phyloP scores from a whole-genome alignment of 2,888 invertebrate genomes.

The Chymomyza procnemis region DNA sequence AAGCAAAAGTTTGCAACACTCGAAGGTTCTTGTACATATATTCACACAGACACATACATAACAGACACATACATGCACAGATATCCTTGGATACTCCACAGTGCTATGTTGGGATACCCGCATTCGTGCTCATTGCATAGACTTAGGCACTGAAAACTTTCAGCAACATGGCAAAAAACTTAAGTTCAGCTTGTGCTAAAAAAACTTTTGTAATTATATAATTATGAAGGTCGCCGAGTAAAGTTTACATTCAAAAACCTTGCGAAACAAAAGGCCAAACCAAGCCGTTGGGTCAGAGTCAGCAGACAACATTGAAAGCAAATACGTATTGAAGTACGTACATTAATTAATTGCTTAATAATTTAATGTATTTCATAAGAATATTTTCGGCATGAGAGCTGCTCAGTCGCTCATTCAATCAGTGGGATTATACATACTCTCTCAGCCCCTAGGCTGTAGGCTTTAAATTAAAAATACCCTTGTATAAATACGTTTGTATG shows the following conservation, averaged over 20 bases:
- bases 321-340: constrained; percentile 50
- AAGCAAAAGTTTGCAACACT: constrained; percentile 34
- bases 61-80: not conserved
- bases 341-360: constrained; percentile 69
- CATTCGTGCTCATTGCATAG: constrained; percentile 51
- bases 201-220: constrained; percentile 66
- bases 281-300: not conserved
- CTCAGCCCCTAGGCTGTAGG: not conserved
- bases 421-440: not conserved
- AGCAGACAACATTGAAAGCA: not conserved
- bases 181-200: constrained; percentile 19
- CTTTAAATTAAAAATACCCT: not conserved
- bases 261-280: not conserved
- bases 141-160: constrained; percentile 26
- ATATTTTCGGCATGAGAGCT: not conserved
- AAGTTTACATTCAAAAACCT: constrained; percentile 18
- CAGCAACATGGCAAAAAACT: constrained; percentile 17
- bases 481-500: not conserved
- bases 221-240: constrained; percentile 64
- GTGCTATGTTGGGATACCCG: constrained; percentile 33
- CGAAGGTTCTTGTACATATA: not conserved
- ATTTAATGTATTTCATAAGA: constrained; percentile 41
- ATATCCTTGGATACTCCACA: not conserved
- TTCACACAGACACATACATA: not conserved
- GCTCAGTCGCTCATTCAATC: not conserved